Conservation (phyloP, 1,140 invertebrate genomes). For the Sitophilus oryzae region DNA sequence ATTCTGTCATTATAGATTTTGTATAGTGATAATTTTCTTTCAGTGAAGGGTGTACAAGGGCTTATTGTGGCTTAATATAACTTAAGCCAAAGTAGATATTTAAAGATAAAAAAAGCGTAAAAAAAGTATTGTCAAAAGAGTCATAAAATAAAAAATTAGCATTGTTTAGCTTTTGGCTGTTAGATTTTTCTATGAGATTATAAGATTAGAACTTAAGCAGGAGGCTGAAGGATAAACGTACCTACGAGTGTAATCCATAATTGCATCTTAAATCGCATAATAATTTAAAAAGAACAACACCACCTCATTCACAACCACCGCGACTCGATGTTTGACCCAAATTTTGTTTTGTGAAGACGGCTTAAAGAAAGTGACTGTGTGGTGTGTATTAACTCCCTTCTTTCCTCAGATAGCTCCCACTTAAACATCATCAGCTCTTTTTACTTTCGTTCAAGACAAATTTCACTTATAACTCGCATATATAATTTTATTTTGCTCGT, state of each 20-base stretch:
- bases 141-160: too few relatives aligned
- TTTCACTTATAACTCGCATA: slow-evolving; percentile 34
- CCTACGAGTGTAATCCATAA: slow-evolving; percentile 32
- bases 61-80: too few relatives aligned
- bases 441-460: slow-evolving; percentile 41
- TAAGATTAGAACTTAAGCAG: too few relatives aligned
- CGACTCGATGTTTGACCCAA: slow-evolving; percentile 37
- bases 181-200: too few relatives aligned
- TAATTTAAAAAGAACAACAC: slow-evolving; percentile 20
- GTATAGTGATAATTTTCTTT: too few relatives aligned
- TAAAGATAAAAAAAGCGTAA: too few relatives aligned
- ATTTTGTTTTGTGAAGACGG: slow-evolving; percentile 37
- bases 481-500: slow-evolving; percentile 21
- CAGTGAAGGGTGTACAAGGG: too few relatives aligned
- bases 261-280: slow-evolving; percentile 33
- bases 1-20: too few relatives aligned
- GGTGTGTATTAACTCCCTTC: slow-evolving; percentile 35
- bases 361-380: slow-evolving; percentile 41
- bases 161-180: too few relatives aligned
- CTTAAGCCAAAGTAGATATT: too few relatives aligned
- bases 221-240: slow-evolving; percentile 27
- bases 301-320: slow-evolving; percentile 28
- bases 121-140: too few relatives aligned
- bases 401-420: slow-evolving; percentile 41
- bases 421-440: slow-evolving; percentile 33